Base-by-base conservation (phyloP, 1,140 invertebrate species). In the Bombus confusus region DNA sequence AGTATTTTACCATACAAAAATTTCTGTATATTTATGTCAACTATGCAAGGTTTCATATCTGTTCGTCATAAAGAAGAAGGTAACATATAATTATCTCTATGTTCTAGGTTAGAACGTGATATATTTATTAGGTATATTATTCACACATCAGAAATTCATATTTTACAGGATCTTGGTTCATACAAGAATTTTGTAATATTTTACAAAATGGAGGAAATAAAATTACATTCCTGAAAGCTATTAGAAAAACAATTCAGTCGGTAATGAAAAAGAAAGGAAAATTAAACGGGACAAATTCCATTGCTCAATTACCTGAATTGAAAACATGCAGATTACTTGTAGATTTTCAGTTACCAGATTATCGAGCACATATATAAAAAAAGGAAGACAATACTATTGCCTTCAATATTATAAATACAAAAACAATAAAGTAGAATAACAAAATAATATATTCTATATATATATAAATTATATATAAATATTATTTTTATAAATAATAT, bases 101-200 rank as follows among this genome's bases (percentile, higher is more conserved):
- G 3, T 66, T 3, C 73, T 43, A 72, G 37, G 25, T 64, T 59
- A 31, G 22, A 62, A 69, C 37, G 69, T 39, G n/a, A 9, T 71
- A 34, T 79, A 3, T 47, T 66, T 25, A 75, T 78, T 64, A 62
- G 37, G n/a, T 41, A n/a, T 79, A 39, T 75, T 72, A 39, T 12
- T 59, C 43, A 28, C 52, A 34, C 31, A 41, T 77, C n/a, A 37
- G 13, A 62, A 22, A 57, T 79, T 77, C 43, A 22, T 78, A 77
- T 47, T 73, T 62, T 77, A 10, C 28, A 93, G 92, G 92, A 12
- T 86, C 92, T 0, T 92, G 92, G 92, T 93, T 92, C 41, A 91
- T 93, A 64, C 91, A 93, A 82, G 89, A 83, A 47, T 47, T 93
- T n/a, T 93, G 92, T 73, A 80, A 87, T 34, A 73, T 91, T 10